A percentile compares a stretch with the other conserved stretches of the same genome.
These are phyloP conservation scores for Fregetta grallaria DNA, from an alignment of 2,113 vertebrate genomes.

Conservation along the genomic window DNA sequence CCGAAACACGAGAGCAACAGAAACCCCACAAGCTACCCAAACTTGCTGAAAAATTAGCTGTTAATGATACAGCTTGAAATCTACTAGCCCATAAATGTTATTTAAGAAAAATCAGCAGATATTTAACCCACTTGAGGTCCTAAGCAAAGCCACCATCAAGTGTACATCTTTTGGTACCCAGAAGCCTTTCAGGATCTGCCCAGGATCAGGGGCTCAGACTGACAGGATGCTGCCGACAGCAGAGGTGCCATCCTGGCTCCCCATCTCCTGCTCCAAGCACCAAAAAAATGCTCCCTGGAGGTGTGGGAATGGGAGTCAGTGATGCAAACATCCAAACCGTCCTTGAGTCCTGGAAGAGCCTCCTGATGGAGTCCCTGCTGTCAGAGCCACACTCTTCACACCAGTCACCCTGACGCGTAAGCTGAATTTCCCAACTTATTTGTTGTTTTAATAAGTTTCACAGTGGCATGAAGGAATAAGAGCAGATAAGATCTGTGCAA, in stretches of 20 bases:
- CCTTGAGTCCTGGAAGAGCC: neutral
- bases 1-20: accelerated
- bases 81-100: neutral
- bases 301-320: neutral
- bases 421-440: neutral
- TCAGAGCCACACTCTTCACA: neutral
- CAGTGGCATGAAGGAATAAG: neutral
- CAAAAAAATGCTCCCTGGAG: neutral
- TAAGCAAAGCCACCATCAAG: neutral
- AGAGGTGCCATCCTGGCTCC: neutral
- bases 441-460: neutral
- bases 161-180: neutral
- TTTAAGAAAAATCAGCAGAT: neutral
- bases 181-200: neutral
- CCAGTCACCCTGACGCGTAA: too few relatives aligned
- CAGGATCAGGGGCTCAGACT: neutral
- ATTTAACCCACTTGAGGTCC: neutral
- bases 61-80: neutral
- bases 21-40: neutral
- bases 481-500: neutral
- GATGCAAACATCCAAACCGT: neutral
- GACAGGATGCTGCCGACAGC: neutral
- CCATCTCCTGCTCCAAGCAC: neutral
- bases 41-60: neutral
- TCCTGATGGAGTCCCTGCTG: neutral